Evolutionary conservation across 92 coral and sea anemone genomes (phyloP), one percentile per base, ranked within the genome.

Genomic region (Porites lobata): DNA sequence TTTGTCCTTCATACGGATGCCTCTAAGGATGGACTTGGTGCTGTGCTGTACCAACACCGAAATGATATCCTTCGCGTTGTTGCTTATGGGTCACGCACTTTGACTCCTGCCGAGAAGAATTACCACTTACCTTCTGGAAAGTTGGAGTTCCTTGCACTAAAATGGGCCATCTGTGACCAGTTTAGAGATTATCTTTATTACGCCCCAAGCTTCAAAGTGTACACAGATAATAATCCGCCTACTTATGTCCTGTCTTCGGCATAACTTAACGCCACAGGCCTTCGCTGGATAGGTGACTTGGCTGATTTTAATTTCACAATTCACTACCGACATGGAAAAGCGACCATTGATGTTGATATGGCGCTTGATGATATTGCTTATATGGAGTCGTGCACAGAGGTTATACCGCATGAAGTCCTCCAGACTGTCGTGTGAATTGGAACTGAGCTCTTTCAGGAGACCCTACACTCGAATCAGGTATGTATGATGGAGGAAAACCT

Each of bases 221-320:
- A 65, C 20, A 78, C 85, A 18, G 90, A 78, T 24, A 86, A 86
- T 71, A 86, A 86, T 52, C 90, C 90, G 21, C 51, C 69, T 21
- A 86, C 90, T 15, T 78, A 78, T 50, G 90, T 78, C 17, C 54
- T 86, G 50, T 78, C 85, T 1, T 21, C 78, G 3, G 79, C 79
- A 1, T 68, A 86, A 32, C 84, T 78, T 38, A 86, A 86, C 59
- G 85, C 85, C 9, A 86, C 81, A 6, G 87, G 91, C 24, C 86
- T 80, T 13, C 87, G 77, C 22, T 87, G 87, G 87, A 53, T 89
- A 19, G 88, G 88, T 2, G 88, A 89, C 14, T 62, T 89, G 24
- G 92, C 92, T 3, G 88, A 89, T 14, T 89, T 89, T 62, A 89
- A 81, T 70, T 89, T 89, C 67, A 89, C 92, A 3, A 89, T 89